Base-by-base conservation (phyloP, 2,888 invertebrate species). In the Heliconius hortense region DNA sequence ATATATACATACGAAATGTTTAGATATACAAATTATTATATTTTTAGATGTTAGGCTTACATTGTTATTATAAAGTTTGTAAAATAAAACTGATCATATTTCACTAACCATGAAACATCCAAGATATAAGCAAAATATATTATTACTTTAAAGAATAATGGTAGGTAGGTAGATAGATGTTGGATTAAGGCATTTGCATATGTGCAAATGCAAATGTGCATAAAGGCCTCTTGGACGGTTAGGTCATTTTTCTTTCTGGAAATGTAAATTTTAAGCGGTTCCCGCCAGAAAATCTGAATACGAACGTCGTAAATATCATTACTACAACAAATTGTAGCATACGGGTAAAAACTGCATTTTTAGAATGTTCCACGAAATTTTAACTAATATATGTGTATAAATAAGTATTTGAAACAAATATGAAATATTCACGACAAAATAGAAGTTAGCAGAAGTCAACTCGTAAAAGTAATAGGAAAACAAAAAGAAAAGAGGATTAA, bases 251-350 rank as follows among this genome's bases (percentile, higher is more conserved):
- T 71, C 59, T 71, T 71, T 71, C 60, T 71, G 31, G 68, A 69
- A 69, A 69, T 69, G 68, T 69, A 69, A 56, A 68, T 68, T 53
- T 68, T 53, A 68, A 68, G 68, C 68, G 68, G 68, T 69, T 56
- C n/a, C 53, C 31, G 31, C 68, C 53, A 31, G 53, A 31, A 69
- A 69, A 69, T 69, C 53, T 69, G 53, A 69, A 69, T 53, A 69
- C 68, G 28, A 56, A n/a, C 53, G 53, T 31, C 68, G 68, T 69
- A 69, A 69, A 56, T 69, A 69, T 69, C 53, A 69, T 69, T 69
- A 69, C 68, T 69, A 56, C 64, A 39, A 35, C 39, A 64, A 53
- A 69, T 53, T 69, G 68, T 53, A 56, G 53, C 48, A 28, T 63
- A 63, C 28, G 48, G 28, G 18, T 67, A 43, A 48, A 67, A 67